phyloP scores from a whole-genome alignment of 2,888 invertebrate genomes.

The Drosophila robusta region DNA sequence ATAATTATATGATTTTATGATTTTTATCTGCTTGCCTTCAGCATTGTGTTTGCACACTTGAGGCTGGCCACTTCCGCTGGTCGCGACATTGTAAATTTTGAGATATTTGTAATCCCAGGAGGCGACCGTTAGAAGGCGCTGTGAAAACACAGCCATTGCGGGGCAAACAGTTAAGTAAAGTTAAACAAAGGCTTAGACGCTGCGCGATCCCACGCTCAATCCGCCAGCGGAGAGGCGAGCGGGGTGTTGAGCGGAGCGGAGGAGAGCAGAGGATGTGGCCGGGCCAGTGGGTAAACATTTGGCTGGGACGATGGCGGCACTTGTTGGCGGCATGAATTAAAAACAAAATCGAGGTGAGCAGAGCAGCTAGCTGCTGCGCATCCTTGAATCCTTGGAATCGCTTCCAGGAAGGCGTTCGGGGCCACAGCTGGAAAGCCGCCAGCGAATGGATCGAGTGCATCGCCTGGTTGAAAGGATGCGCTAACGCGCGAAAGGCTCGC shows the following conservation, averaged over 20 bases:
- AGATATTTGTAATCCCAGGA: constrained; percentile 18
- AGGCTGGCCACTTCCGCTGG: constrained; percentile 46
- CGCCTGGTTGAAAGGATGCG: constrained; percentile 45
- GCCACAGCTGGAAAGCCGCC: constrained; percentile 16
- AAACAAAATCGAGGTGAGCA: constrained; percentile 1
- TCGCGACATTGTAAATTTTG: constrained; percentile 52
- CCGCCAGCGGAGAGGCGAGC: neutral
- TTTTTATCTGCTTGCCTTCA: neutral
- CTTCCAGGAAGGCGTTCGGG: constrained; percentile 46
- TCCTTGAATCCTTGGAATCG: constrained; percentile 1
- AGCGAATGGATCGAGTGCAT: neutral
- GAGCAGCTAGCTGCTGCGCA: neutral
- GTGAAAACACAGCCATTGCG: constrained; percentile 40
- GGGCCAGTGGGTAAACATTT: constrained; percentile 32
- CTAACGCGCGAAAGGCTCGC: constrained; percentile 53
- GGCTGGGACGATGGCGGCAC: constrained; percentile 33
- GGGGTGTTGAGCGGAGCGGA: neutral
- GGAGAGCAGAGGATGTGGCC: constrained; percentile 25
- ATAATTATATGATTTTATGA: neutral
- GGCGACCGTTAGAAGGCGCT: constrained; percentile 10
- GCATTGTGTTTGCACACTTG: constrained; percentile 31
- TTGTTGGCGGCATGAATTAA: constrained; percentile 52
- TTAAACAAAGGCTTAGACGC: constrained; percentile 55
- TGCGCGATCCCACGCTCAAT: constrained; percentile 53
- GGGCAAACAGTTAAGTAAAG: constrained; percentile 61